Evolutionary conservation across 2,888 invertebrate genomes (phyloP), one percentile per base, ranked within the genome.

Genomic region (Oscheius sp.): DNA sequence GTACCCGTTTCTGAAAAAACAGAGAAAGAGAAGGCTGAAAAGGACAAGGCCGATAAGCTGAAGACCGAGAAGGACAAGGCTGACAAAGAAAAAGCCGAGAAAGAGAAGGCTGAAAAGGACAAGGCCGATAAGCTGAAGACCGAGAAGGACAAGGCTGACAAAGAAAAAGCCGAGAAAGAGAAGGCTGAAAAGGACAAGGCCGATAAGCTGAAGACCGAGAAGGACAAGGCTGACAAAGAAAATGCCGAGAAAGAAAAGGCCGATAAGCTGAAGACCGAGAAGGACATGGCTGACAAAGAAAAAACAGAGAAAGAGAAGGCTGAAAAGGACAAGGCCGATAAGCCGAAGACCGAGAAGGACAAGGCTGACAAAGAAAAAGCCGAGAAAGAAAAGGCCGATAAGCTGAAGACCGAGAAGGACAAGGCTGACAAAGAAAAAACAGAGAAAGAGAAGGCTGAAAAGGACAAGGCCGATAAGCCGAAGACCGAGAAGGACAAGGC

Each of bases 251-350:
- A 26, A 32, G 30, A 28, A 45, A 41, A 68, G 63, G 63, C 50
- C 51, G 57, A 69, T 45, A 61, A 44, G 32, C 51, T 26, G 6
- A 33, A 69, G 45, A 44, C 66, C 6, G 61, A 41, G 45, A 38
- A 28, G 41, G 26, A 50, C 41, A 28, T 63, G 56, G 54, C 50
- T n/a, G 61, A 61, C 6, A 61, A 47, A 24, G 59, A 68, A 14
- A 68, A 67, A 22, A 12, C 24, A 38, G 49, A 68, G 62, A 57
- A 41, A 24, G 63, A 50, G 6, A 41, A 68, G n/a, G n/a, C n/a
- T n/a, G n/a, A n/a, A n/a, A n/a, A n/a, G n/a, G n/a, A n/a, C n/a
- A n/a, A n/a, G 41, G 36, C 65, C n/a, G 57, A 36, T 4, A 41
- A 61, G n/a, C 12, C 9, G 12, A 28, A 38, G 38, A 12, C 49